A percentile compares a stretch with the other conserved stretches of the same genome.
phyloP scores from a whole-genome alignment of 2,113 vertebrate species.

The Leucoraja erinaceus region DNA sequence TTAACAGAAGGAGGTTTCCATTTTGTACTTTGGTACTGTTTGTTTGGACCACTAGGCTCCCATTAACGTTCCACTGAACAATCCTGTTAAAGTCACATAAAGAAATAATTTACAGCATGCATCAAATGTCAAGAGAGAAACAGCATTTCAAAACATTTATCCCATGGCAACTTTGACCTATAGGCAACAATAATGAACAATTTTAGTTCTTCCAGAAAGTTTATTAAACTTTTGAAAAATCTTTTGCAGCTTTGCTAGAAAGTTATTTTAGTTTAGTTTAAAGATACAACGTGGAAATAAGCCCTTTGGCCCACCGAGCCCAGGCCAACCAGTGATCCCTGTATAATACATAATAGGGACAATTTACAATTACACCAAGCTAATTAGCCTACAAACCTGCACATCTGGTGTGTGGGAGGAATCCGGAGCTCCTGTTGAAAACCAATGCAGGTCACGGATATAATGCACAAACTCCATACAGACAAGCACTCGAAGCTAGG shows the following conservation, averaged over 20 bases:
- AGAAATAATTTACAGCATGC: neutral
- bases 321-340: no score
- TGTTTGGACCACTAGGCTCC: neutral
- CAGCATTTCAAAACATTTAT: neutral
- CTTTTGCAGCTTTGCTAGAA: neutral
- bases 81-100: neutral
- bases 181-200: neutral
- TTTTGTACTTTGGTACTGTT: conserved; percentile 40
- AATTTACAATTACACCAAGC: no score
- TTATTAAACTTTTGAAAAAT: neutral
- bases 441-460: no score
- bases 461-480: no score
- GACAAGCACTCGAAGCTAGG: no score
- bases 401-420: no score
- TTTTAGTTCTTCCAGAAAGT: neutral
- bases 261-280: no score
- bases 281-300: no score
- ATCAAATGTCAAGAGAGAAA: neutral
- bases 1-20: conserved; percentile 53
- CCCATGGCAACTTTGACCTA: neutral
- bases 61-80: conserved; percentile 35
- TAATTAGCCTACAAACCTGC: no score
- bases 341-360: no score
- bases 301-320: no score
- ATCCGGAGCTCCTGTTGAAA: no score